Evolutionary conservation across 2,888 invertebrate species (phyloP), one percentile per base, ranked within the genome.

Genomic region (Xylocampa areola): DNA sequence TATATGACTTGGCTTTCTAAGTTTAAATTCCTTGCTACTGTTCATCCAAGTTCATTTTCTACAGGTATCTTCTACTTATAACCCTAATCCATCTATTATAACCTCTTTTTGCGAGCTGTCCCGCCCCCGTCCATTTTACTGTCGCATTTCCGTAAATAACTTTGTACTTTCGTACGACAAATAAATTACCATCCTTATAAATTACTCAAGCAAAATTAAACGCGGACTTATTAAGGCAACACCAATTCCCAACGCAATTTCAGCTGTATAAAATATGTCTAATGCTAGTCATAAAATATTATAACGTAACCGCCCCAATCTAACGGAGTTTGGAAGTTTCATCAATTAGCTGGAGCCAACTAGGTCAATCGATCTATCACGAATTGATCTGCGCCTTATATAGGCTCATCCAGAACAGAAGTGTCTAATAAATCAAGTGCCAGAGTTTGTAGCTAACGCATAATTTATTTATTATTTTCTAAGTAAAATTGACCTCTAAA

Each of bases 361-460:
- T 79, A 64, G 77, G 72, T 72, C 77, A 65, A 60, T 45, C 68
- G 67, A 77, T 77, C 73, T 68, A 73, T 75, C 73, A 73, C 63
- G 60, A 64, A 74, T 74, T 67, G 61, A 72, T 76, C 68, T 68
- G 57, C 51, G 45, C 66, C 62, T 58, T 65, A 65, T 60, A 63
- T 57, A 63, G 68, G 63, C 61, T 69, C 67, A 54, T 54, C 54
- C 63, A 60, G 60, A 66, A 72, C 65, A 70, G 64, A 67, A 77
- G 50, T 68, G 61, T 51, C 50, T 48, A 49, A 67, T 60, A 51
- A 60, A 71, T 66, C 25, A 60, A 60, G 30, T 54, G 36, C 7
- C 40, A 45, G 33, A 17, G 17, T 61, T 63, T 61, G 21, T 50
- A 51, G 29, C 19, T 17, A 21, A 33, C 23, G 37, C 29, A 37